Evolutionary conservation across 2,113 vertebrate species (phyloP).

Genomic region (Microtus ochrogaster): DNA sequence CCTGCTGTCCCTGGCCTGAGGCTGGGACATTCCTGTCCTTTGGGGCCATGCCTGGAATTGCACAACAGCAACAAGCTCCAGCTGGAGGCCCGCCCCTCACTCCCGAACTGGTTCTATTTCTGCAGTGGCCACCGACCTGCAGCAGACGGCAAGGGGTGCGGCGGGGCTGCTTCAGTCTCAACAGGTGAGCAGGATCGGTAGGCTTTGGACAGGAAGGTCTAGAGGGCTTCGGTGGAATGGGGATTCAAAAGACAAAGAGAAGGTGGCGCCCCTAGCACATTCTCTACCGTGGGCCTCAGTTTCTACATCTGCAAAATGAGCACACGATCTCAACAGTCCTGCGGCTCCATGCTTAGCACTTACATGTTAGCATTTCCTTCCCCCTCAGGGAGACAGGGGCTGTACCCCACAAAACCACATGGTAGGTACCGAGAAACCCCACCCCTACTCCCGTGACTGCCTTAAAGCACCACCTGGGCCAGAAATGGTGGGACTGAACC

Average conservation of each 20-base stretch:
- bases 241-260: background rate
- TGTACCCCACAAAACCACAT: background rate
- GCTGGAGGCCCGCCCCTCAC: background rate
- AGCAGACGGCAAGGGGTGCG: fast-evolving
- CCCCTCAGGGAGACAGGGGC: background rate
- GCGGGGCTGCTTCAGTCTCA: background rate
- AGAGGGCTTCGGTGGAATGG: too few relatives aligned
- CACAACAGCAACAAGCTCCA: background rate
- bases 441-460: background rate
- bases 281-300: background rate
- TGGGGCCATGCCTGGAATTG: constrained; percentile 14
- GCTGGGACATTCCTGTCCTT: constrained; percentile 66
- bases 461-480: background rate
- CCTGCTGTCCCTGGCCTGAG: constrained; percentile 50
- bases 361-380: background rate
- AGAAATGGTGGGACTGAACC: background rate
- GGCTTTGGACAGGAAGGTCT: background rate
- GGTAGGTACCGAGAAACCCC: background rate
- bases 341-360: background rate
- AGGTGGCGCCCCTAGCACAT: background rate
- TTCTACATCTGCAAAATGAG: background rate
- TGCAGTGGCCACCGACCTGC: background rate
- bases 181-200: constrained; percentile 54
- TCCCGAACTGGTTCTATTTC: constrained; percentile 3
- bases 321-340: background rate